Evolutionary conservation across 92 coral and sea anemone species (phyloP).

Genomic region (Umimayanthus chanpuru): DNA sequence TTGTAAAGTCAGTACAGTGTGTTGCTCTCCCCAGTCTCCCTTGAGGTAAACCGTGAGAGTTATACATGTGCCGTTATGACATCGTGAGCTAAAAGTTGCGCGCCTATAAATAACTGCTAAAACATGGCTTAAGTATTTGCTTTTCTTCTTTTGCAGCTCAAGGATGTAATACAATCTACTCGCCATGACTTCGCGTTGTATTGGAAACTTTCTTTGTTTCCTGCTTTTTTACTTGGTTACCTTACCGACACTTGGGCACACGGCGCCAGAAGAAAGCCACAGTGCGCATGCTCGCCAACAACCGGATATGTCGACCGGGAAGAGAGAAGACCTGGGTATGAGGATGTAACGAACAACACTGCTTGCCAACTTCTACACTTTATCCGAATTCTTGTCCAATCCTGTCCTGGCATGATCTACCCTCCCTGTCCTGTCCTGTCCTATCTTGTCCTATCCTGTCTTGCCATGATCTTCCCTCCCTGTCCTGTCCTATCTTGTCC

Average conservation of each 20-base stretch:
- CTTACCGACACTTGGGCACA: neutral
- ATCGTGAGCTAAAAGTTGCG: no score
- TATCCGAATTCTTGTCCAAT: no score
- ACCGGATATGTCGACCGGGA: neutral
- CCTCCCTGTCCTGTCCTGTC: no score
- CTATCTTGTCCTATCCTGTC: no score
- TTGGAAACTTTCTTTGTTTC: neutral
- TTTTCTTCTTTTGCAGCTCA: neutral
- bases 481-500: no score
- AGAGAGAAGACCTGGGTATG: slow-evolving; percentile 30
- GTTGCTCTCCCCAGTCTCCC: no score
- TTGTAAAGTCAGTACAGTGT: no score
- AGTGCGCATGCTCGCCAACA: neutral
- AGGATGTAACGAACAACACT: neutral
- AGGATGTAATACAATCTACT: slow-evolving; percentile 18
- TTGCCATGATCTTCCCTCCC: no score
- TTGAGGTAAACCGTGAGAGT: no score
- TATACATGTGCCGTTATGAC: no score
- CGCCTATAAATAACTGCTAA: no score
- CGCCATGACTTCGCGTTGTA: neutral
- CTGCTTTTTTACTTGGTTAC: neutral
- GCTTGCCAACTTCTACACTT: neutral
- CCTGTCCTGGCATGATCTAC: no score
- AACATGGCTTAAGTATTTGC: neutral
- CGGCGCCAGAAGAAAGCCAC: neutral